Percentiles rank a stretch among this genome's conserved stretches.
phyloP scores from a whole-genome alignment of 1,140 invertebrate species.

The Tetraneura akinire region DNA sequence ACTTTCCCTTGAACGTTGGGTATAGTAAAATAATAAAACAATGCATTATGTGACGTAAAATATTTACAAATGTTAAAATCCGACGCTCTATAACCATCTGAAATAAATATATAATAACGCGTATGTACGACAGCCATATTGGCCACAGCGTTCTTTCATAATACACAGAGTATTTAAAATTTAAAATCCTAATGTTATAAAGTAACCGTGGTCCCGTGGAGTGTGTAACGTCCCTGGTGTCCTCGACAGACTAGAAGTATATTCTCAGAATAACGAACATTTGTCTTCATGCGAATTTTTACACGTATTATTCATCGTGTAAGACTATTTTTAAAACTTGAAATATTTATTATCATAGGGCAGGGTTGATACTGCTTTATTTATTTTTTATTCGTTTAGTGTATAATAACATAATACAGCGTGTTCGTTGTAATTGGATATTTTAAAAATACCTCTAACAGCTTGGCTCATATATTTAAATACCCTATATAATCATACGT shows the following conservation, averaged over 20 bases:
- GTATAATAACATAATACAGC: no score
- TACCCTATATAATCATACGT: no score
- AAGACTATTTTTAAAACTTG: no score
- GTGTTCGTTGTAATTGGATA: no score
- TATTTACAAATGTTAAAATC: not conserved
- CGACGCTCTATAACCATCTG: not conserved
- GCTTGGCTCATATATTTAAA: no score
- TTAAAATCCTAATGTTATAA: not conserved
- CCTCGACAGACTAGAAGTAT: not conserved
- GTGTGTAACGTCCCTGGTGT: no score
- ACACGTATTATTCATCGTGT: no score
- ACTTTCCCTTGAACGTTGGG: no score
- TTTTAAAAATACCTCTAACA: no score
- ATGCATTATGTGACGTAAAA: not conserved
- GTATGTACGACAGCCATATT: not conserved
- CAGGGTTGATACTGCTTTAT: no score
- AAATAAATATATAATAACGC: not conserved
- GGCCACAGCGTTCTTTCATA: not conserved
- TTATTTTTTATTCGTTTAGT: no score
- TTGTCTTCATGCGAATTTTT: not conserved
- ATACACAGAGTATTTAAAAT: slow-evolving; percentile 2
- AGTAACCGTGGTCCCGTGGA: not conserved
- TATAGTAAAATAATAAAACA: not conserved
- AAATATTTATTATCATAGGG: no score
- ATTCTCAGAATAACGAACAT: not conserved